These are phyloP conservation scores for Calameuta idolon DNA, from an alignment of 2,888 invertebrate genomes.

Conservation along the genomic window DNA sequence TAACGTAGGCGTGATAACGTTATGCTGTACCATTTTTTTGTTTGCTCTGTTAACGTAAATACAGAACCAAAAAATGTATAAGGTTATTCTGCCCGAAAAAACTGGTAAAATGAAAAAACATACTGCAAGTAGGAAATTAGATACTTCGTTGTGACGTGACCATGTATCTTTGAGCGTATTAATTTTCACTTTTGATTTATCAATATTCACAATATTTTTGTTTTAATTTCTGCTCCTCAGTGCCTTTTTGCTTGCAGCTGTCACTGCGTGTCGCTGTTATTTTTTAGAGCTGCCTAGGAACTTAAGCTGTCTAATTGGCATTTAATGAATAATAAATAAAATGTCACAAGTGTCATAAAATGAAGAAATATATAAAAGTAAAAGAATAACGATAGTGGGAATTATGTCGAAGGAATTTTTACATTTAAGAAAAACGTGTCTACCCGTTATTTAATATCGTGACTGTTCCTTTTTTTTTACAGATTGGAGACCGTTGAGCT, in stretches of 20 bases:
- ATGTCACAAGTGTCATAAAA: too few species aligned
- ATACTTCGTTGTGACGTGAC: not conserved
- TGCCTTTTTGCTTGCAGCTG: too few species aligned
- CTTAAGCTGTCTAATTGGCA: too few species aligned
- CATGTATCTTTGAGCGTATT: not conserved
- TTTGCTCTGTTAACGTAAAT: not conserved
- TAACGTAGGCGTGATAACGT: too few species aligned
- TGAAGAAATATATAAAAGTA: not conserved
- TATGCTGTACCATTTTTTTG: too few species aligned
- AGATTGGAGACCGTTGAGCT: conserved; percentile 90
- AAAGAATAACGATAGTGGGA: not conserved
- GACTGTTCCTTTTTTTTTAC: conserved; percentile 30
- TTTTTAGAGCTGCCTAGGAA: too few species aligned
- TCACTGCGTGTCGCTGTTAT: too few species aligned
- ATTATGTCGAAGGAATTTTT: not conserved
- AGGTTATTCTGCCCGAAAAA: not conserved
- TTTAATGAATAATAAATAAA: too few species aligned
- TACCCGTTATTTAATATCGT: not conserved
- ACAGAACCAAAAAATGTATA: not conserved
- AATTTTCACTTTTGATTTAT: not conserved
- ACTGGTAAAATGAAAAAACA: not conserved
- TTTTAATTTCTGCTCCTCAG: too few species aligned
- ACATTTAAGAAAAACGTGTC: not conserved
- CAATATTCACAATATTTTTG: too few species aligned
- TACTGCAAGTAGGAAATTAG: not conserved